Conservation (phyloP, 2,888 invertebrate species). For the Tachina grossa region DNA sequence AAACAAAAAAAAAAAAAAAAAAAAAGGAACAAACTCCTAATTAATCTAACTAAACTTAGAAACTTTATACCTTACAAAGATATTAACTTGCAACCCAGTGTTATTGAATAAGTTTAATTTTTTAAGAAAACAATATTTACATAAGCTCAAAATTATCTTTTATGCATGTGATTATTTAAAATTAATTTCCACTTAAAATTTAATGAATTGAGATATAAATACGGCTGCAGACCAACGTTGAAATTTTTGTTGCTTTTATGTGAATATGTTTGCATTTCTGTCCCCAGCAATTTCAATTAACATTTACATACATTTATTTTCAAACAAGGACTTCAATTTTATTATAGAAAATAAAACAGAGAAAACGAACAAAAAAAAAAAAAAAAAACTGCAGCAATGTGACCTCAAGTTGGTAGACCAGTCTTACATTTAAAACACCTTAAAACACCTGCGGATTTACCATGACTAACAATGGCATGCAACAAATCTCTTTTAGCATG, state of each 20-base stretch:
- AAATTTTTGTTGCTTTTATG: not conserved
- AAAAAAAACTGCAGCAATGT: constrained; percentile 17
- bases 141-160: not conserved
- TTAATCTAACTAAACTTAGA: too few species aligned
- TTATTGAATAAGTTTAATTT: too few species aligned
- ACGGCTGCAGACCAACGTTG: not conserved
- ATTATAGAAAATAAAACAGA: not conserved
- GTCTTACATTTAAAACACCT: constrained; percentile 65
- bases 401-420: constrained; percentile 63
- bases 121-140: too few species aligned
- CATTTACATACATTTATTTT: constrained; percentile 57
- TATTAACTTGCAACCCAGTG: too few species aligned
- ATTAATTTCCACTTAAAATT: not conserved
- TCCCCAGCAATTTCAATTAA: constrained; percentile 66
- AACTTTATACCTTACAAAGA: too few species aligned
- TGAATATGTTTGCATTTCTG: constrained; percentile 14
- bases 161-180: not conserved
- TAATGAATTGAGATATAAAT: not conserved
- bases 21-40: too few species aligned
- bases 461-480: constrained; percentile 75
- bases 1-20: too few species aligned
- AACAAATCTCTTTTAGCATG: constrained; percentile 73
- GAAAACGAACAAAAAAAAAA: constrained; percentile 14
- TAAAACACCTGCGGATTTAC: constrained; percentile 80
- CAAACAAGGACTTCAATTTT: constrained; percentile 38